phyloP scores from a whole-genome alignment of 2,797 vertebrate species.

The Rachycentron canadum region DNA sequence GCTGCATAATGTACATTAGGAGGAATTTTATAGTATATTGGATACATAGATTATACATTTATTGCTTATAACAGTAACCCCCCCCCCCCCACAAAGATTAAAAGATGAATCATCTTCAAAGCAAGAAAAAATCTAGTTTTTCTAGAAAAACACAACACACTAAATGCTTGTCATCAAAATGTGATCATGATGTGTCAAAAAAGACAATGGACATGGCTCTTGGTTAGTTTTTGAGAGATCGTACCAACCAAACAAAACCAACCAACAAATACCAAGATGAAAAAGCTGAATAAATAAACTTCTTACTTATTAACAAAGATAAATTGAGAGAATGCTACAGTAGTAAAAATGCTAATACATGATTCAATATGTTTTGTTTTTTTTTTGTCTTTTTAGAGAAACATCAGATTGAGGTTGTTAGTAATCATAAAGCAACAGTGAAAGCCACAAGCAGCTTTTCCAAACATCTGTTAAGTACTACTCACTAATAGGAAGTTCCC shows the following conservation, averaged over 20 bases:
- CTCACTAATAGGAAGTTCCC: constrained; percentile 51
- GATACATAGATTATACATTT: constrained; percentile 2
- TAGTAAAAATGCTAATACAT: not conserved
- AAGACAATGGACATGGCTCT: too few species aligned
- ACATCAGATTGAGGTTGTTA: constrained; percentile 37
- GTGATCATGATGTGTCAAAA: not conserved
- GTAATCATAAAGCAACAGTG: constrained; percentile 15
- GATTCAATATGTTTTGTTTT: constrained; percentile 1
- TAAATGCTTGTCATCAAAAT: constrained; percentile 24
- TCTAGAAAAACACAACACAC: not conserved
- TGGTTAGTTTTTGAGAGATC: too few species aligned
- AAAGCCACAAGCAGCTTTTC: constrained; percentile 29
- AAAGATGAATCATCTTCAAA: constrained; percentile 34
- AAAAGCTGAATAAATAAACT: not conserved
- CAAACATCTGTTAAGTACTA: constrained; percentile 59
- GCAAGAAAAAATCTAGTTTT: not conserved
- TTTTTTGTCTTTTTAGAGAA: constrained; percentile 21
- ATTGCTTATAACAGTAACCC: not conserved
- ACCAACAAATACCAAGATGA: not conserved
- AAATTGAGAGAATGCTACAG: not conserved
- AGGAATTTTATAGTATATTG: not conserved
- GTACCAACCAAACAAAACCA: not conserved
- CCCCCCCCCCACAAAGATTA: constrained; percentile 13
- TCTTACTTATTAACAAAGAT: not conserved
- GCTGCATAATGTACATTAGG: not conserved